Evolutionary conservation across 1,140 invertebrate genomes (phyloP).

Genomic region (Doryteuthis pealeii): DNA sequence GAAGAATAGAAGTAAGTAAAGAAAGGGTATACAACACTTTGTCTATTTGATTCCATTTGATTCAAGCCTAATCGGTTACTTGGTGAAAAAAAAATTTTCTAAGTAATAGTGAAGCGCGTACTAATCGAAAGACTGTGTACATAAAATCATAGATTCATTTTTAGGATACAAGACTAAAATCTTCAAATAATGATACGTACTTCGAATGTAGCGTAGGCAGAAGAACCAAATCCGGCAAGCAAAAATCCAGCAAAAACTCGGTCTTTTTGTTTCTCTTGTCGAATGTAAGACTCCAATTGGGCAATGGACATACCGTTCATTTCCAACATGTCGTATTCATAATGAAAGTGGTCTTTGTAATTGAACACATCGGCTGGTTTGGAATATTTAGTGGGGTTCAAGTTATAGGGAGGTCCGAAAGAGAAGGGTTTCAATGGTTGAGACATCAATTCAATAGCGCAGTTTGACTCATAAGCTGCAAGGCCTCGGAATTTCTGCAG

Average conservation of each 20-base stretch:
- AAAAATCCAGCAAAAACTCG: slow-evolving; percentile 31
- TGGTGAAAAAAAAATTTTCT: too few relatives aligned
- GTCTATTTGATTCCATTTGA: too few relatives aligned
- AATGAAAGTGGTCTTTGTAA: slow-evolving; percentile 23
- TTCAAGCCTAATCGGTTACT: too few relatives aligned
- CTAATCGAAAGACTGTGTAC: too few relatives aligned
- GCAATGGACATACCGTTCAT: slow-evolving; percentile 20
- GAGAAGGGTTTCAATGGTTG: slow-evolving; percentile 26
- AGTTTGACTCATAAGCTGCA: slow-evolving; percentile 21
- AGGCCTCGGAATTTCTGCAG: slow-evolving; percentile 23
- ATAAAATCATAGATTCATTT: too few relatives aligned
- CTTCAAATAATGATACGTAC: too few relatives aligned
- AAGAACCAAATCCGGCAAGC: slow-evolving; percentile 25
- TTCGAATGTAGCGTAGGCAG: slow-evolving; percentile 24
- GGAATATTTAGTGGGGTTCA: slow-evolving; percentile 20
- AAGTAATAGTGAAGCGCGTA: too few relatives aligned
- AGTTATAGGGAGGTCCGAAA: slow-evolving; percentile 23
- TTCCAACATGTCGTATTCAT: slow-evolving; percentile 29
- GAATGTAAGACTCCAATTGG: slow-evolving; percentile 18
- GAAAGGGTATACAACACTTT: too few relatives aligned
- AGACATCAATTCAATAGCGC: slow-evolving; percentile 19
- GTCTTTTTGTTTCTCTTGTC: slow-evolving; percentile 8
- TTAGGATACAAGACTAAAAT: too few relatives aligned
- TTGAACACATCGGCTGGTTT: slow-evolving; percentile 22
- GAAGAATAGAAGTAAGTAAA: too few relatives aligned